Conservation (phyloP, 2,113 vertebrate species). For the Hepsetus odoe region DNA sequence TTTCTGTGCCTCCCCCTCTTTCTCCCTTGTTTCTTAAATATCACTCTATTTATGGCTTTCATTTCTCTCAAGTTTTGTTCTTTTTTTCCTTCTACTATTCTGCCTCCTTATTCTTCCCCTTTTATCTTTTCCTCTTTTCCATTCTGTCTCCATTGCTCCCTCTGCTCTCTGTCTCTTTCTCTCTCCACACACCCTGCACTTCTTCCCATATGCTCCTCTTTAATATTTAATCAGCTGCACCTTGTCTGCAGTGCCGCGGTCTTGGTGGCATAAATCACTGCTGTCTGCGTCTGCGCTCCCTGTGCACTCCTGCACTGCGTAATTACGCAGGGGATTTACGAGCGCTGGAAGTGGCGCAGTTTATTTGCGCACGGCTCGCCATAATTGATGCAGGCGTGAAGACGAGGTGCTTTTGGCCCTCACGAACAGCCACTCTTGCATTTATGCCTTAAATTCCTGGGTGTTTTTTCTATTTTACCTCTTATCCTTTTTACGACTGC, state of each 20-base stretch:
- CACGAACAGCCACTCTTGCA: not conserved
- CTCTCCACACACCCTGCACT: too few relatives aligned
- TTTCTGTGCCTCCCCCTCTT: too few relatives aligned
- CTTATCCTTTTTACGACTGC: not conserved
- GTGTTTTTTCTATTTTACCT: not conserved
- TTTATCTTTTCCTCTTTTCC: too few relatives aligned
- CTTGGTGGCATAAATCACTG: constrained; percentile 89
- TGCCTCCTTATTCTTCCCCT: too few relatives aligned
- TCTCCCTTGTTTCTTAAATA: too few relatives aligned
- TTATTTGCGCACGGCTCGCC: constrained; percentile 77
- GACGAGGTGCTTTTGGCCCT: not conserved
- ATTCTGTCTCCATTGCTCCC: too few relatives aligned
- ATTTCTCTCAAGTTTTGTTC: too few relatives aligned
- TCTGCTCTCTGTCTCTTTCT: too few relatives aligned
- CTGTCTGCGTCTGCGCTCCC: constrained; percentile 78
- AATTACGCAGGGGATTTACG: constrained; percentile 87
- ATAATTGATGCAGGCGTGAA: constrained; percentile 71
- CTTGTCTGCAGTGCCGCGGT: constrained; percentile 81
- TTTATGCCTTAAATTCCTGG: not conserved
- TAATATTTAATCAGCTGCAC: constrained; percentile 91
- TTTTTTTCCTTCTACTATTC: too few relatives aligned
- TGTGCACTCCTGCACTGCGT: constrained; percentile 84
- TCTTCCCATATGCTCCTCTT: constrained; percentile 79
- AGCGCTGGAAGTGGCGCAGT: constrained; percentile 67
- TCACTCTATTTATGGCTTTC: too few relatives aligned